These are phyloP conservation scores for Ardeotis arabs DNA, from an alignment of 2,113 vertebrate genomes.

Conservation along the genomic window DNA sequence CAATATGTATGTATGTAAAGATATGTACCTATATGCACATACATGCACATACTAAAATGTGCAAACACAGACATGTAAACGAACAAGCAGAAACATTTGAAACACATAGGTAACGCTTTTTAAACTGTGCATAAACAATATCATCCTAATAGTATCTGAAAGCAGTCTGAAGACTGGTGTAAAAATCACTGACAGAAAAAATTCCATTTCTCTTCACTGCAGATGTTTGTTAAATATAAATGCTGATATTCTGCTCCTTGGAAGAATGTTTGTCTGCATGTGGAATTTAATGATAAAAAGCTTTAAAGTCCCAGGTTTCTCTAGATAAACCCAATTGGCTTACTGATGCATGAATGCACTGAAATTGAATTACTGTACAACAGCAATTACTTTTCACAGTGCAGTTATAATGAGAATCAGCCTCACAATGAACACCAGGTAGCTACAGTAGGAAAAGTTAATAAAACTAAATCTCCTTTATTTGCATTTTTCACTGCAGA, in stretches of 20 bases:
- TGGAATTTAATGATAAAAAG: conserved; percentile 88
- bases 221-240: conserved; percentile 79
- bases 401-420: conserved; percentile 77
- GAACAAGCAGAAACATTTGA: background rate
- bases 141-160: background rate
- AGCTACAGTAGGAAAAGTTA: conserved; percentile 56
- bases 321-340: conserved; percentile 82
- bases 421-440: conserved; percentile 70
- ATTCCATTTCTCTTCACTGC: conserved; percentile 55
- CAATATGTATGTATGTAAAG: background rate
- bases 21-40: background rate
- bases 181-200: conserved; percentile 59
- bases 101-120: background rate
- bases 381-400: conserved; percentile 84
- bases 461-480: conserved; percentile 43
- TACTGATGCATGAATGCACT: conserved; percentile 80
- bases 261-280: conserved; percentile 75
- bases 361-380: conserved; percentile 93
- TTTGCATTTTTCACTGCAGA: conserved; percentile 53
- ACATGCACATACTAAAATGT: background rate
- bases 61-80: background rate
- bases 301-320: conserved; percentile 80
- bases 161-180: conserved; percentile 29
- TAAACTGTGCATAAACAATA: background rate
- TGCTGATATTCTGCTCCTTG: conserved; percentile 68